Percentiles rank a stretch among this genome's conserved stretches.
Conservation (phyloP, 2,888 invertebrate species). For the Brenthis ino region DNA sequence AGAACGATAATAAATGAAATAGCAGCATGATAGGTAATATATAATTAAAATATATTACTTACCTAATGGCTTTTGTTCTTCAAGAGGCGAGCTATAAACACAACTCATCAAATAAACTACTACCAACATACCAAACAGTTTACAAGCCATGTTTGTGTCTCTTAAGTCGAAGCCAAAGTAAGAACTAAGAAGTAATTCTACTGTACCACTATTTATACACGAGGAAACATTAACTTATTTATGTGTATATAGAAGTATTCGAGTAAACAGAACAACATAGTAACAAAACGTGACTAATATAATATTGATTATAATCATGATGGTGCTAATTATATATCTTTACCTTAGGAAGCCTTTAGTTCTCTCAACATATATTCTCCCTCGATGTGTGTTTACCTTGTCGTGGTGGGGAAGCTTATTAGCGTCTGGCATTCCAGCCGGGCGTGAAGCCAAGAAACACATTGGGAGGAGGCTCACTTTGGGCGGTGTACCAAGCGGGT, state of each 20-base stretch:
- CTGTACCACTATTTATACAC: not conserved
- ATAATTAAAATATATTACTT: conserved; percentile 16
- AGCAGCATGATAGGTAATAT: too few relatives aligned
- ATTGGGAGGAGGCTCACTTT: too few relatives aligned
- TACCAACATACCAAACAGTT: conserved; percentile 15
- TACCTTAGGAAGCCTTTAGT: too few relatives aligned
- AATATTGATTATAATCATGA: too few relatives aligned
- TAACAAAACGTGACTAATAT: not conserved
- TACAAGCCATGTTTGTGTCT: conserved; percentile 21
- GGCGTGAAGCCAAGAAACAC: too few relatives aligned
- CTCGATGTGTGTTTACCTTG: too few relatives aligned
- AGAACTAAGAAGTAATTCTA: not conserved
- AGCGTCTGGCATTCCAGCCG: too few relatives aligned
- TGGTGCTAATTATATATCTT: too few relatives aligned
- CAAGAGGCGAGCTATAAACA: conserved; percentile 12
- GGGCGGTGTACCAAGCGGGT: too few relatives aligned
- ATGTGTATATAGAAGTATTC: not conserved
- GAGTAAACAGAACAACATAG: not conserved
- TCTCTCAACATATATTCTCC: too few relatives aligned
- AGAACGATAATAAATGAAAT: too few relatives aligned
- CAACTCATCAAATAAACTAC: conserved; percentile 18
- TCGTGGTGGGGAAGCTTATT: too few relatives aligned
- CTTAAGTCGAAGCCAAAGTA: not conserved
- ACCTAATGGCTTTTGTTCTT: conserved; percentile 30
- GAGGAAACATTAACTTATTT: not conserved